These are phyloP conservation scores for Popillia japonica DNA, from an alignment of 1,140 invertebrate species.

Conservation along the genomic window DNA sequence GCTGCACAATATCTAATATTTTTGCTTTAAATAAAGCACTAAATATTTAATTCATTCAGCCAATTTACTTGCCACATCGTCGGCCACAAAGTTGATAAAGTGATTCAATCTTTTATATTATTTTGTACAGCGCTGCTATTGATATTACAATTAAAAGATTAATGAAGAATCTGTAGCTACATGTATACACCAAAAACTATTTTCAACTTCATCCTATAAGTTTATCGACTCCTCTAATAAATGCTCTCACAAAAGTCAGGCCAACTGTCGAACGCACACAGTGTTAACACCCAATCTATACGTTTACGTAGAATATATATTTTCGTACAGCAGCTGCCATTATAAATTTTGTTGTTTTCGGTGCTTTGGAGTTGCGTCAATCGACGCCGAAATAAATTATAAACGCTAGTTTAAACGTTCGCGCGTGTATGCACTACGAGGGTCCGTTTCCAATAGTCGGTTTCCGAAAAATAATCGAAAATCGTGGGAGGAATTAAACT, in stretches of 20 bases:
- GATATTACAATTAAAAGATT: too few species aligned
- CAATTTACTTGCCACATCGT: too few species aligned
- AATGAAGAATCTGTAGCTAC: too few species aligned
- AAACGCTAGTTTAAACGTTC: not conserved
- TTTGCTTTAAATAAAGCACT: too few species aligned
- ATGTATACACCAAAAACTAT: too few species aligned
- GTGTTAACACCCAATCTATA: not conserved
- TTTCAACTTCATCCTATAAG: too few species aligned
- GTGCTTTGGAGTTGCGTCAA: not conserved
- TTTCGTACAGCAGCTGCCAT: conserved; percentile 8
- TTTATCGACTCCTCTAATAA: not conserved
- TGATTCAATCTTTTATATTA: too few species aligned
- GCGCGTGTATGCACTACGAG: not conserved
- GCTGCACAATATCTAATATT: too few species aligned
- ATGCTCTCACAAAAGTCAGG: not conserved
- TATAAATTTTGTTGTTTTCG: conserved; percentile 16
- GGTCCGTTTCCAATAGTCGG: not conserved
- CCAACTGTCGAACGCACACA: not conserved
- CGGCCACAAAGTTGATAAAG: too few species aligned
- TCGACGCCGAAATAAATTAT: conserved; percentile 18
- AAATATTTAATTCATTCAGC: too few species aligned
- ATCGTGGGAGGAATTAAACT: not conserved
- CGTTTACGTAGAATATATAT: conserved; percentile 13
- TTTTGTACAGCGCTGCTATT: too few species aligned
- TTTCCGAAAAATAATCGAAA: not conserved